These are phyloP conservation scores for Ciconia boyciana DNA, from an alignment of 2,113 vertebrate species.

Conservation along the genomic window DNA sequence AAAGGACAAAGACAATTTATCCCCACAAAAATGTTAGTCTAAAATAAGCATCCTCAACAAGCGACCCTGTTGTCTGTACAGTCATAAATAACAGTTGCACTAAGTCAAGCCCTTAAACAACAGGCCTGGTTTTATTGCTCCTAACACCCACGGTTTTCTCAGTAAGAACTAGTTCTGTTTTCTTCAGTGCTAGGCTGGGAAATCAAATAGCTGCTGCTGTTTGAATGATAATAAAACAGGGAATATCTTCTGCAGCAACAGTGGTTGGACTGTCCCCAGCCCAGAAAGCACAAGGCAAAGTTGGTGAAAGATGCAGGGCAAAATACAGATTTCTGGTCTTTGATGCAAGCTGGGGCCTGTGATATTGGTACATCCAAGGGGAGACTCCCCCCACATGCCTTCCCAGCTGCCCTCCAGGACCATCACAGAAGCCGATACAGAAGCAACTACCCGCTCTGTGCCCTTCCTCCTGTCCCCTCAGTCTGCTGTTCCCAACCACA, in stretches of 20 bases:
- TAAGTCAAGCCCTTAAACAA: background rate
- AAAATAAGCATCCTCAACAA: conserved; percentile 1
- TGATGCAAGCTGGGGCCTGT: background rate
- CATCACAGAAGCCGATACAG: rapidly evolving
- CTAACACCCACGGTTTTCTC: background rate
- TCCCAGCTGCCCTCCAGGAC: background rate
- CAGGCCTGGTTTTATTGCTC: background rate
- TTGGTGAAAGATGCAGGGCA: rapidly evolving
- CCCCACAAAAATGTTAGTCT: background rate
- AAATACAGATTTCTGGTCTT: background rate
- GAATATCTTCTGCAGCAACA: background rate
- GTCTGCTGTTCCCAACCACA: background rate
- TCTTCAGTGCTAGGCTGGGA: background rate
- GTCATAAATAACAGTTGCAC: background rate
- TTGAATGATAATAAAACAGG: rapidly evolving
- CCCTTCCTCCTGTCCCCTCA: background rate
- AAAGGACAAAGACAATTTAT: background rate
- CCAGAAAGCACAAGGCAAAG: background rate
- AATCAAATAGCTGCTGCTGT: background rate
- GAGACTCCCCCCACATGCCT: background rate
- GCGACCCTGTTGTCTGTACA: background rate
- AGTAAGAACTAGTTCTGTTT: background rate
- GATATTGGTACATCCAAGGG: background rate
- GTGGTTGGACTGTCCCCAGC: background rate
- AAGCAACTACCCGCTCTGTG: background rate